Percentiles rank a stretch among this genome's conserved stretches.
Evolutionary conservation across 2,888 invertebrate genomes (phyloP).

Genomic region (Athalia cordata): DNA sequence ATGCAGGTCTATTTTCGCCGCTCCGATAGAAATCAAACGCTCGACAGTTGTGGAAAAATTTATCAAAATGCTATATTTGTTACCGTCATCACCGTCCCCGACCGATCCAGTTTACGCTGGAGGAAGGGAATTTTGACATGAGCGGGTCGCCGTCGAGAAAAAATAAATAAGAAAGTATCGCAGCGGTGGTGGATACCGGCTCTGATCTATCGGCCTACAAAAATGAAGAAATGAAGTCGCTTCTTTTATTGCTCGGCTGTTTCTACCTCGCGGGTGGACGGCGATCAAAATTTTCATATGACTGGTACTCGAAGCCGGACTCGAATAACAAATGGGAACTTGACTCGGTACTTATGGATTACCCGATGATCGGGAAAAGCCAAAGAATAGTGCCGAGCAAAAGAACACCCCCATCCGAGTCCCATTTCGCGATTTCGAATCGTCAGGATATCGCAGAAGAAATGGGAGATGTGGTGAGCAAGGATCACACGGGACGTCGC

Average conservation of each 20-base stretch:
- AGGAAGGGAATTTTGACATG: no score
- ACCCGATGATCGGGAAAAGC: constrained; percentile 6
- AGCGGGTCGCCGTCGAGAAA: no score
- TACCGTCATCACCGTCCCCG: no score
- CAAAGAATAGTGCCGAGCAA: constrained; percentile 6
- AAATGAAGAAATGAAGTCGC: constrained; percentile 67
- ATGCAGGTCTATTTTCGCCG: no score
- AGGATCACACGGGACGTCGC: constrained; percentile 42
- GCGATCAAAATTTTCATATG: constrained; percentile 38
- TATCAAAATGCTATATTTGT: no score
- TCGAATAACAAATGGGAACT: constrained; percentile 37
- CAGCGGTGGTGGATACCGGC: no score
- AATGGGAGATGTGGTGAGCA: constrained; percentile 28
- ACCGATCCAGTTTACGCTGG: no score
- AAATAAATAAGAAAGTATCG: no score
- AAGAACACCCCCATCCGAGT: constrained; percentile 11
- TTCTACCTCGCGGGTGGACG: constrained; percentile 53
- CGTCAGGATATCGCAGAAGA: constrained; percentile 8
- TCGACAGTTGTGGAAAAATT: no score
- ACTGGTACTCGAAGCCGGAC: constrained; percentile 38
- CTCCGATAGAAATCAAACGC: no score
- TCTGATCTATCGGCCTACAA: constrained; percentile 28
- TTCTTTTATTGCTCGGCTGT: constrained; percentile 58
- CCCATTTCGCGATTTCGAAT: not conserved
- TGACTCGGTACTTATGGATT: constrained; percentile 23